Base-by-base conservation (phyloP, 1,140 invertebrate species). In the Vanessa atalanta region DNA sequence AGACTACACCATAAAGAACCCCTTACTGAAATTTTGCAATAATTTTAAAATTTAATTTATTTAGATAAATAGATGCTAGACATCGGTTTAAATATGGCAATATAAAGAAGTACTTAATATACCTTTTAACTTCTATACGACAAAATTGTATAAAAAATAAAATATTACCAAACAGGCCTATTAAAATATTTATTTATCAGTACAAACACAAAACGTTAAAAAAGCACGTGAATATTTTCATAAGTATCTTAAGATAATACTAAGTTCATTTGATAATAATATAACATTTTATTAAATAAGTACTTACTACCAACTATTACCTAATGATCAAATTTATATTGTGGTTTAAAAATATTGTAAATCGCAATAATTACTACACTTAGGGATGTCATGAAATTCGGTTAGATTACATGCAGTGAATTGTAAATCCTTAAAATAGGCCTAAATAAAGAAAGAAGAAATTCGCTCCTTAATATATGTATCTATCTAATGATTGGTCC, bases 221-320 rank as follows among this genome's bases (percentile, higher is more conserved):
- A 65, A 67, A 55, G 2, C 53, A 57, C 23, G 20, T 23, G 53
- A 57, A 31, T 73, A 67, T 73, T 73, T 73, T 73, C 71, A 67
- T 73, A 73, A 61, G 51, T 60, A 73, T 73, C 61, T 73, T 67
- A 26, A 66, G 60, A 73, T 60, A 47, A 11, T 47, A 65, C 9
- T 72, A 53, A 64, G 53, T 57, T 57, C 16, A 57, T 23, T 57
- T n/a, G 48, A 11, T 55, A 57, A 57, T 57, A 20, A 37, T 60
- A 13, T 51, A 53, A 57, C 14, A 31, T 43, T 20, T 37, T 67
- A 14, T 53, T 51, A 55, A 55, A 55, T 55, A 23, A 55, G 53
- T 23, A 55, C 53, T 23, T 2, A 6, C 26, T 31, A 55, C 53
- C 53, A 57, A 23, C n/a, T 16, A 53, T 16, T 26, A 57, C 3